Evolutionary conservation across 2,888 invertebrate genomes (phyloP).

Genomic region (Orthosia gracilis): DNA sequence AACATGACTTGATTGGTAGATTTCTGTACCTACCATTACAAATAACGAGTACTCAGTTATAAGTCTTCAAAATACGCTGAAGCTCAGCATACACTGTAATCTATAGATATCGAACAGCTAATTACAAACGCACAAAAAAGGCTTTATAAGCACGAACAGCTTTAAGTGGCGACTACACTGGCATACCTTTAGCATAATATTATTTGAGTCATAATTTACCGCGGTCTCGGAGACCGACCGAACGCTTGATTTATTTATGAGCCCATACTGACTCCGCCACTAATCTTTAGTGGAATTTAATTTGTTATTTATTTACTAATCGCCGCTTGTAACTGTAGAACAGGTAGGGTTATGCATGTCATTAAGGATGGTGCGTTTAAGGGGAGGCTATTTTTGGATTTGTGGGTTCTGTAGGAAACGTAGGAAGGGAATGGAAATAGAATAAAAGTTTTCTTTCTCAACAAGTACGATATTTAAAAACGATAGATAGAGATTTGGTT

Average conservation of each 20-base stretch:
- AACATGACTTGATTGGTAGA: conserved; percentile 12
- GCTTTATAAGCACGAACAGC: conserved; percentile 61
- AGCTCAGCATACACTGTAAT: conserved; percentile 55
- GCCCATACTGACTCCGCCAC: conserved; percentile 83
- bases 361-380: conserved; percentile 59
- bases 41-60: conserved; percentile 17
- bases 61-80: conserved; percentile 21
- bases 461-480: not conserved
- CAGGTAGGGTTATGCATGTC: conserved; percentile 77
- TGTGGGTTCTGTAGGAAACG: conserved; percentile 5
- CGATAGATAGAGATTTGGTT: no score
- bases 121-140: conserved; percentile 71
- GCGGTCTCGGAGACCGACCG: conserved; percentile 79
- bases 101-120: conserved; percentile 59
- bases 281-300: conserved; percentile 89
- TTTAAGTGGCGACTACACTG: conserved; percentile 68
- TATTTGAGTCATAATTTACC: conserved; percentile 89
- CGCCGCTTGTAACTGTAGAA: conserved; percentile 74
- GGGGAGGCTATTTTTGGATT: conserved; percentile 46
- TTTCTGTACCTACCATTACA: conserved; percentile 13
- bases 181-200: conserved; percentile 86
- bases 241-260: conserved; percentile 89
- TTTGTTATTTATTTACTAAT: conserved; percentile 89
- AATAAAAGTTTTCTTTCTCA: not conserved
- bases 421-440: not conserved